Percentiles rank a stretch among this genome's conserved stretches.
Evolutionary conservation across 2,888 invertebrate species (phyloP).

Genomic region (Apodemia duryi): DNA sequence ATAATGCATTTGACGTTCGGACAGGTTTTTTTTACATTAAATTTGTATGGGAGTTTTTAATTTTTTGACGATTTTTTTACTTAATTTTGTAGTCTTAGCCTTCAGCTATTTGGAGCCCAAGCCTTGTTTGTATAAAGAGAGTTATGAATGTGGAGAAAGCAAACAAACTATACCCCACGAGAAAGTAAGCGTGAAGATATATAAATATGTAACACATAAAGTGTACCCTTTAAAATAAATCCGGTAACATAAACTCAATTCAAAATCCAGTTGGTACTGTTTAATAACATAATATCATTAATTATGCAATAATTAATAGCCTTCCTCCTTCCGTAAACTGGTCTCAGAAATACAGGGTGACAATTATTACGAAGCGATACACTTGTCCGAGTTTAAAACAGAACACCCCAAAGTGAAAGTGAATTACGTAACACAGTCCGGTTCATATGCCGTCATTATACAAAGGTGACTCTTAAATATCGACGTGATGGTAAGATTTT

Average conservation of each 20-base stretch:
- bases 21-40: too few relatives aligned
- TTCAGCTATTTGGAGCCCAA: too few relatives aligned
- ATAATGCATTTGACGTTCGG: too few relatives aligned
- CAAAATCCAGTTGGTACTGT: not conserved
- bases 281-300: not conserved
- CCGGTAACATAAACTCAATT: not conserved
- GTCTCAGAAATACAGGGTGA: slow-evolving; percentile 8
- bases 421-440: slow-evolving; percentile 14
- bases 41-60: too few relatives aligned
- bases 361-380: slow-evolving; percentile 11
- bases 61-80: too few relatives aligned
- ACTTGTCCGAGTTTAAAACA: slow-evolving; percentile 1
- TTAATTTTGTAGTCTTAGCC: too few relatives aligned
- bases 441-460: slow-evolving; percentile 11
- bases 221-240: not conserved
- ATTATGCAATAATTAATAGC: slow-evolving; percentile 6
- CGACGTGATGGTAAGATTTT: not conserved
- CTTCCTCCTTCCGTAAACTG: slow-evolving; percentile 1
- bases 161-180: too few relatives aligned
- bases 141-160: too few relatives aligned
- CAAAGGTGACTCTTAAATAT: slow-evolving; percentile 7
- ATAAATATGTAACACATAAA: not conserved
- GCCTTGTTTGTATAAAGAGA: too few relatives aligned
- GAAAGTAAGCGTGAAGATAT: too few relatives aligned
- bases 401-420: slow-evolving; percentile 18